Evolutionary conservation across 2,888 invertebrate genomes (phyloP), one percentile per base, ranked within the genome.

Genomic region (Ptychoptera albimana): DNA sequence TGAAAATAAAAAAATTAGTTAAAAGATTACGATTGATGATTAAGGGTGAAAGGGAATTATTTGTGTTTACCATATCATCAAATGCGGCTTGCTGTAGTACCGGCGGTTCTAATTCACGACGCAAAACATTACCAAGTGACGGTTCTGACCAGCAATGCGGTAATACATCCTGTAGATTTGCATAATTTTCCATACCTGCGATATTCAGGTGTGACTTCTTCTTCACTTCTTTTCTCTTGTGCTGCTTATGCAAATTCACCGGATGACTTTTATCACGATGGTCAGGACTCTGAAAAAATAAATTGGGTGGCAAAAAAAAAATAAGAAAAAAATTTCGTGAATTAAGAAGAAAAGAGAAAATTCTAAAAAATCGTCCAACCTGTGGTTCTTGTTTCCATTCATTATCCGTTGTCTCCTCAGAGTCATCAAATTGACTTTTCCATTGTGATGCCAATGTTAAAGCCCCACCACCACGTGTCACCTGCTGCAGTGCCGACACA

Each of bases 341-440:
- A 30, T 4, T 38, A 10, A 38, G 15, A 2, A n/a, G n/a, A n/a
- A n/a, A n/a, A n/a, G n/a, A n/a, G n/a, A n/a, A n/a, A n/a, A n/a
- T n/a, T n/a, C n/a, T n/a, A n/a, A n/a, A n/a, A n/a, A n/a, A n/a
- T n/a, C n/a, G n/a, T n/a, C n/a, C n/a, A n/a, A n/a, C n/a, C n/a
- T 61, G 68, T 53, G 77, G 75, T 54, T 89, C 89, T 51, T 84
- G 87, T 57, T 87, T 88, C 86, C 89, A 89, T 61, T 91, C 91
- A 63, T 91, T 89, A 60, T 92, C 91, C 0, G 88, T 88, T 40
- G 89, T 88, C 56, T 92, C 92, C 52, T 93, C 92, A 0, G 91
- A 91, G 60, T 93, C 92, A 56, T 92, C 92, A 60, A 93, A 93
- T 60, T 93, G 92, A 1, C 91, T 91, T 60, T 92, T 92, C 91